Base-by-base conservation (phyloP, 2,113 vertebrate species). In the Eptesicus fuscus region DNA sequence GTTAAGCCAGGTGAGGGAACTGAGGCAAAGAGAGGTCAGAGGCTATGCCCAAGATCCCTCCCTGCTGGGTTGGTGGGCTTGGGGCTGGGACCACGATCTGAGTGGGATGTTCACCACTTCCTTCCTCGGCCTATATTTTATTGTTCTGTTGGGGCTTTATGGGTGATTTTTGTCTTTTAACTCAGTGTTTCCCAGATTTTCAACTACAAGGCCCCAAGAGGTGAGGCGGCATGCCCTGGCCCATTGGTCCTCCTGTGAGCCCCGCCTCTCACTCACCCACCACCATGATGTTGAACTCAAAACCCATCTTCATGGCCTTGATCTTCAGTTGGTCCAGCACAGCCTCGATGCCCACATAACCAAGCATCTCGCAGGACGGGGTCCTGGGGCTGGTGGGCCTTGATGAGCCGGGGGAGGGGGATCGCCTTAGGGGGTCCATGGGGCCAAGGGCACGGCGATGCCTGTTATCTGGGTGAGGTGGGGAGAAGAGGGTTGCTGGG, bases 201-300 rank as follows among this genome's bases (percentile, higher is more conserved):
- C 40, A 40, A 7, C 65, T 16, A 7, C 5, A 53, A 3, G 83
- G 25, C n/a, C 18, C 53, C 0, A 13, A 17, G 25, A 53, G 18
- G 22, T 25, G 65, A 44, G 77, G 12, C 0, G 1, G 40, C 14
- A n/a, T 2, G 4, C 35, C 69, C 42, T 20, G 17, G 28, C 18
- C 25, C 16, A 0, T 1, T 1, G 9, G 44, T 17, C 37, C 20
- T 6, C 53, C 65, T 3, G 2, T 3, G 40, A 79, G 11, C 63
- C 47, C 22, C 0, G 1, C 53, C 69, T 70, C 37, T 70, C 0
- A 96, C 99, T 99, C 97, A 99, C 99, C 99, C 49, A 99, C 99
- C 35, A 99, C 99, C 99, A 99, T 99, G 98, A 99, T 98, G 98
- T 99, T 99, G 96, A 99, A 99, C 97, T 99, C 99, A 3, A 99